phyloP scores from a whole-genome alignment of 2,888 invertebrate species.

The Tortrix viridana region DNA sequence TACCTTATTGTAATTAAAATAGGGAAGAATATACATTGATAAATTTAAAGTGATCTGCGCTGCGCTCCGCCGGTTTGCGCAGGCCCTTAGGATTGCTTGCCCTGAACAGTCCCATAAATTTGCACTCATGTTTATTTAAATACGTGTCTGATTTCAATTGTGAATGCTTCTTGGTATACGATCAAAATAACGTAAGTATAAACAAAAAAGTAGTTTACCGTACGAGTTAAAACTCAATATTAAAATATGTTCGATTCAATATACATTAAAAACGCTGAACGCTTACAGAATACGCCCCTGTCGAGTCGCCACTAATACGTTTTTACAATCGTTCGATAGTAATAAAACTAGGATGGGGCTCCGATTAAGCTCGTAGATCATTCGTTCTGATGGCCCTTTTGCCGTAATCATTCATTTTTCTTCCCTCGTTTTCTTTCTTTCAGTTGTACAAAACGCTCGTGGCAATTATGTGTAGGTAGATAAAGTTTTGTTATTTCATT shows the following conservation, averaged over 20 bases:
- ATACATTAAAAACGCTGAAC: constrained; percentile 19
- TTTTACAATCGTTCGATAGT: constrained; percentile 81
- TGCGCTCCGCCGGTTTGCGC: too few species aligned
- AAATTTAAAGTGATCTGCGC: too few species aligned
- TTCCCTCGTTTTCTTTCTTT: constrained; percentile 80
- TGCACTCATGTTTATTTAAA: too few species aligned
- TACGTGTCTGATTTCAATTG: too few species aligned
- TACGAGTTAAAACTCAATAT: constrained; percentile 1
- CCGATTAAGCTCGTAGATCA: constrained; percentile 83
- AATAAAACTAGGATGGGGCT: constrained; percentile 82
- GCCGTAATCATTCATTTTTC: constrained; percentile 84
- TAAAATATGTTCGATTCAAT: not conserved
- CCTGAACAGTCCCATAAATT: too few species aligned
- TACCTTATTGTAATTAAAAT: too few species aligned
- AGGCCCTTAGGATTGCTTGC: too few species aligned
- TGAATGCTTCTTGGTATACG: too few species aligned
- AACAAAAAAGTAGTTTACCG: not conserved
- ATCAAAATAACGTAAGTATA: too few species aligned
- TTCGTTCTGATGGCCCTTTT: constrained; percentile 83
- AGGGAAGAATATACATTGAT: too few species aligned
- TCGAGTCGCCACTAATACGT: constrained; percentile 75
- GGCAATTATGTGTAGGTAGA: constrained; percentile 26
- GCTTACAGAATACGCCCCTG: constrained; percentile 46
- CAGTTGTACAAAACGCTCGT: constrained; percentile 54
- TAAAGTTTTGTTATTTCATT: constrained; percentile 19